Evolutionary conservation across 2,888 invertebrate genomes (phyloP).

Genomic region (Orthosia incerta): DNA sequence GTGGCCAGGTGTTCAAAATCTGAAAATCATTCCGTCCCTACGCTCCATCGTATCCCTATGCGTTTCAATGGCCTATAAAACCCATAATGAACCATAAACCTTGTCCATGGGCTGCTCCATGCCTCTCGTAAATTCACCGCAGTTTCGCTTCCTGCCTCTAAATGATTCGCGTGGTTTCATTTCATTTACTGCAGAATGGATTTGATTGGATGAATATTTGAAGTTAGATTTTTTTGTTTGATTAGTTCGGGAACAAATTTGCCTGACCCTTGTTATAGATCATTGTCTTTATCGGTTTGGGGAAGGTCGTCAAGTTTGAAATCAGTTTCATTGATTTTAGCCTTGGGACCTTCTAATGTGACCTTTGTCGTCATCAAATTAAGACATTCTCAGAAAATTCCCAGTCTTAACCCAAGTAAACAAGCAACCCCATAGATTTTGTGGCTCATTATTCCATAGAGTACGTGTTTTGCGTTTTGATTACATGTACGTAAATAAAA

Average conservation of each 20-base stretch:
- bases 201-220: constrained; percentile 57
- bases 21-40: constrained; percentile 49
- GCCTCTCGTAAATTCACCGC: constrained; percentile 71
- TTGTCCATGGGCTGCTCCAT: constrained; percentile 73
- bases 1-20: constrained; percentile 60
- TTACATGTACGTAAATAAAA: constrained; percentile 49
- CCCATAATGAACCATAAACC: constrained; percentile 76
- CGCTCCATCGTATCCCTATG: constrained; percentile 54
- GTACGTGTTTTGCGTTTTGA: constrained; percentile 36
- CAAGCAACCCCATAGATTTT: constrained; percentile 20
- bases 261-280: not conserved
- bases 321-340: not conserved
- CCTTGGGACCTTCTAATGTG: not conserved
- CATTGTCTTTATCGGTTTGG: not conserved
- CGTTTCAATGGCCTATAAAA: constrained; percentile 75
- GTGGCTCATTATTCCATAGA: constrained; percentile 31
- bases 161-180: constrained; percentile 68
- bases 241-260: not conserved
- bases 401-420: not conserved
- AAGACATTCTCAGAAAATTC: not conserved
- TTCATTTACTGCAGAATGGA: constrained; percentile 67
- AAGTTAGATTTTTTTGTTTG: constrained; percentile 29
- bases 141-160: constrained; percentile 60
- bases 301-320: not conserved
- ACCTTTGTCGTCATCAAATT: not conserved